A percentile compares a stretch with the other conserved stretches of the same genome.
Conservation (phyloP, 2,797 vertebrate genomes). For the Monodelphis domestica region DNA sequence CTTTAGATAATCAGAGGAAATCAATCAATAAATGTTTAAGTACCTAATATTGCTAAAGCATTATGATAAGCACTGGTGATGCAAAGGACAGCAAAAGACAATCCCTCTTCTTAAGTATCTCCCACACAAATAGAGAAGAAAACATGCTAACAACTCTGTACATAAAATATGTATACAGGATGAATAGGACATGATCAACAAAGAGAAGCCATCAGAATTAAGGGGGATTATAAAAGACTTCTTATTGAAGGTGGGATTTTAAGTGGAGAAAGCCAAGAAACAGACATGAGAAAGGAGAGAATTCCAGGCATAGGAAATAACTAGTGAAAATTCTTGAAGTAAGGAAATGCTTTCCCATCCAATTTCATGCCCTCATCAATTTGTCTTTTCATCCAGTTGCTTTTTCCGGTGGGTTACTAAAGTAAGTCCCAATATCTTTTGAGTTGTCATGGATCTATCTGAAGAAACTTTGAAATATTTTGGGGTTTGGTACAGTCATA, state of each 20-base stretch:
- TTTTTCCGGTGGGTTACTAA: conserved; percentile 25
- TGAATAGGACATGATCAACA: neutral
- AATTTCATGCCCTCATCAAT: conserved; percentile 24
- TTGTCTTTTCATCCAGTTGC: conserved; percentile 19
- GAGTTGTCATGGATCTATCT: no score
- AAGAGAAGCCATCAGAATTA: neutral
- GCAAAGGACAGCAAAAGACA: neutral
- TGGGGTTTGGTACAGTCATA: no score
- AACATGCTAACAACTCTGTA: neutral
- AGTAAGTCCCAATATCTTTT: conserved; percentile 19
- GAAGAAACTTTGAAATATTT: no score
- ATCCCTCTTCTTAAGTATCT: neutral
- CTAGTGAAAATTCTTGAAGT: neutral
- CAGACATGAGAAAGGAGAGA: neutral
- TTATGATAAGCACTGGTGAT: neutral
- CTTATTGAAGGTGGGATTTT: neutral
- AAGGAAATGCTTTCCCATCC: neutral
- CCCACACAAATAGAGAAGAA: neutral
- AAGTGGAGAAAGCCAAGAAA: neutral
- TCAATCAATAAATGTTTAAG: neutral
- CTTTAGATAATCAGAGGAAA: neutral
- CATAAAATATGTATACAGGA: neutral
- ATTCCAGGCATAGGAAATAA: neutral
- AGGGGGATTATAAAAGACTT: neutral
- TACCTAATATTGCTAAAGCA: neutral